These are phyloP conservation scores for Sitodiplosis mosellana DNA, from an alignment of 1,140 invertebrate species.

Conservation along the genomic window DNA sequence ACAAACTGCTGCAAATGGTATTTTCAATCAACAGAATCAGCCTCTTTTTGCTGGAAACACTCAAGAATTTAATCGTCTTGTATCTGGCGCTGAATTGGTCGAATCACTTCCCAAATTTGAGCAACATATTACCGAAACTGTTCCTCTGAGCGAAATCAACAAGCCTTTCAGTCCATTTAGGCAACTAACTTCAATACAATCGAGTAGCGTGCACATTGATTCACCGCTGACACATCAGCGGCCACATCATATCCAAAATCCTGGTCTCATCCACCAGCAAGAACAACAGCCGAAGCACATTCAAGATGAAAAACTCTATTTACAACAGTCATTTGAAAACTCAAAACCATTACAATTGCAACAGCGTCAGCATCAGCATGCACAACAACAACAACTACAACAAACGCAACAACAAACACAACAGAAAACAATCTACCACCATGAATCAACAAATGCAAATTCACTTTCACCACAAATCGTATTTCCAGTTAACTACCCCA, in stretches of 20 bases:
- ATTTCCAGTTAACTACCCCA: background rate
- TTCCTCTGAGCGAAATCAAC: slow-evolving; percentile 8
- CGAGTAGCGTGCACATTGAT: background rate
- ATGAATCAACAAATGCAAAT: background rate
- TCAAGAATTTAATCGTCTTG: slow-evolving; percentile 27
- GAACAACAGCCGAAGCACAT: slow-evolving; percentile 11
- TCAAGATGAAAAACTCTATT: background rate
- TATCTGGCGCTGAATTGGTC: slow-evolving; percentile 44
- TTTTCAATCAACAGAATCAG: slow-evolving; percentile 6
- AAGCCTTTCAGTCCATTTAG: background rate
- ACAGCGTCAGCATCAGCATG: too few species aligned
- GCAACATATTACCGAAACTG: slow-evolving; percentile 43
- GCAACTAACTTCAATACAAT: background rate
- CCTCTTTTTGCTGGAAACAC: slow-evolving; percentile 15
- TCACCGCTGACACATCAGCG: slow-evolving; percentile 5
- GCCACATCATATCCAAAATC: background rate
- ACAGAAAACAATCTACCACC: background rate
- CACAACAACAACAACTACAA: too few species aligned
- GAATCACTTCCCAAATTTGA: slow-evolving; percentile 54
- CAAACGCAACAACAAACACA: too few species aligned
- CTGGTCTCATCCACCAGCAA: slow-evolving; percentile 2
- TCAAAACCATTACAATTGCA: background rate
- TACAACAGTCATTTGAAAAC: background rate
- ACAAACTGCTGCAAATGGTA: background rate
- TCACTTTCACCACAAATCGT: background rate